Conservation (phyloP, 2,797 vertebrate genomes). For the Myioborus melanocephalus region DNA sequence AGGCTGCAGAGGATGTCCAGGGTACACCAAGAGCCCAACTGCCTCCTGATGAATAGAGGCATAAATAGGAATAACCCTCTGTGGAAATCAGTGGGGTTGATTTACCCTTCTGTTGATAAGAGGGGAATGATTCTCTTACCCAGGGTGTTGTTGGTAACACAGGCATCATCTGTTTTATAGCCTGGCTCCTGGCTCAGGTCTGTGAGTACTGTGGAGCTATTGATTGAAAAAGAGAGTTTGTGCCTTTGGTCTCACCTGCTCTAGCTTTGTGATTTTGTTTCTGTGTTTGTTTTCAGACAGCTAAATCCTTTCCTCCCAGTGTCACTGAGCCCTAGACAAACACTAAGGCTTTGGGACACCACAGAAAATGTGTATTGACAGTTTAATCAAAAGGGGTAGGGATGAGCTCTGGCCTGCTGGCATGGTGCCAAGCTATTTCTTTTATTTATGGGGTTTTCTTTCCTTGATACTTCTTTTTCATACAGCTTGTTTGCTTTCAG, state of each 20-base stretch:
- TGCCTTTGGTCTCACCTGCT: background rate
- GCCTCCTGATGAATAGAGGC: background rate
- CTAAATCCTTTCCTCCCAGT: slow-evolving; percentile 1
- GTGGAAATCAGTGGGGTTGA: background rate
- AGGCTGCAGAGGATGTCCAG: background rate
- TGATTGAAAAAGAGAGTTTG: background rate
- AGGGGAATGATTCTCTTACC: background rate
- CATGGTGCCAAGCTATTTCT: background rate
- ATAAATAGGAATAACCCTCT: background rate
- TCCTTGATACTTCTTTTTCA: background rate
- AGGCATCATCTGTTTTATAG: background rate
- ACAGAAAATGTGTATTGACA: background rate
- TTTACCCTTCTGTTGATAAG: background rate
- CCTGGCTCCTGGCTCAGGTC: background rate
- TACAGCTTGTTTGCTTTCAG: background rate
- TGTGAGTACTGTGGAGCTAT: background rate
- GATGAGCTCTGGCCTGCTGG: background rate
- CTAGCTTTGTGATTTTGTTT: background rate
- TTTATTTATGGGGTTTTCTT: background rate
- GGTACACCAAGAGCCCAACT: background rate
- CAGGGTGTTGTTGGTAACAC: background rate
- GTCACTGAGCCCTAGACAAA: background rate
- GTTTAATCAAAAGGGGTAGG: background rate
- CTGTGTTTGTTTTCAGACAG: slow-evolving; percentile 10
- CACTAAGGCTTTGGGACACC: background rate